Conservation (phyloP, 2,797 vertebrate species). For the Cetoscarus ocellatus region DNA sequence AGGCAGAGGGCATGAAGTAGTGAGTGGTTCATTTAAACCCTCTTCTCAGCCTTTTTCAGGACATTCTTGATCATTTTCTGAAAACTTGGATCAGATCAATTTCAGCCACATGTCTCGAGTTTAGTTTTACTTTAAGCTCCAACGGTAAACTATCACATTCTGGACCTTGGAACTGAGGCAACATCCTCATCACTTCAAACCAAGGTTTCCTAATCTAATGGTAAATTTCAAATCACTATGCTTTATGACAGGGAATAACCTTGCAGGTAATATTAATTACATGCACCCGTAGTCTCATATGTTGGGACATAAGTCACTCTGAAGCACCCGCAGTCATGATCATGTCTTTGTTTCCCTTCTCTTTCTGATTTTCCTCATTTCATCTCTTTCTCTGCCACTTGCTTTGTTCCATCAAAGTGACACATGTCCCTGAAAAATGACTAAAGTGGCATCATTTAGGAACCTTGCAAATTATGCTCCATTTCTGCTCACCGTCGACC, state of each 20-base stretch:
- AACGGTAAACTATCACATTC: slow-evolving; percentile 4
- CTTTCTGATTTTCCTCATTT: slow-evolving; percentile 47
- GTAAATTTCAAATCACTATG: slow-evolving; percentile 3
- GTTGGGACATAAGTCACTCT: slow-evolving; percentile 19
- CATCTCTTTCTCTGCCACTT: slow-evolving; percentile 40
- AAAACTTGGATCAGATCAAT: too few species aligned
- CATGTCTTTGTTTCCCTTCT: slow-evolving; percentile 34
- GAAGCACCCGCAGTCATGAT: slow-evolving; percentile 9
- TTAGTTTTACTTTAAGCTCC: background rate
- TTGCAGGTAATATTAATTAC: slow-evolving; percentile 14
- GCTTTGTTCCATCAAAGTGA: slow-evolving; percentile 58
- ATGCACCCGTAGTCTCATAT: slow-evolving; percentile 19
- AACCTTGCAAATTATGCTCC: slow-evolving; percentile 68
- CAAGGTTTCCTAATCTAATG: slow-evolving; percentile 1
- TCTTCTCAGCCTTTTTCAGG: too few species aligned
- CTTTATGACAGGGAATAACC: slow-evolving; percentile 17
- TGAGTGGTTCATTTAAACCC: too few species aligned
- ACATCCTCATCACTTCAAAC: slow-evolving; percentile 1
- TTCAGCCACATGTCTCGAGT: too few species aligned
- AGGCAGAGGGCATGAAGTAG: too few species aligned
- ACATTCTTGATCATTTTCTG: too few species aligned
- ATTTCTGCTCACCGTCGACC: slow-evolving; percentile 60
- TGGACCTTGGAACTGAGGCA: slow-evolving; percentile 3
- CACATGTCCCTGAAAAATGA: slow-evolving; percentile 56
- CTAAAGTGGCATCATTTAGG: slow-evolving; percentile 69